These are phyloP conservation scores for Sphaerophoria taeniata DNA, from an alignment of 2,888 invertebrate species.

Conservation along the genomic window DNA sequence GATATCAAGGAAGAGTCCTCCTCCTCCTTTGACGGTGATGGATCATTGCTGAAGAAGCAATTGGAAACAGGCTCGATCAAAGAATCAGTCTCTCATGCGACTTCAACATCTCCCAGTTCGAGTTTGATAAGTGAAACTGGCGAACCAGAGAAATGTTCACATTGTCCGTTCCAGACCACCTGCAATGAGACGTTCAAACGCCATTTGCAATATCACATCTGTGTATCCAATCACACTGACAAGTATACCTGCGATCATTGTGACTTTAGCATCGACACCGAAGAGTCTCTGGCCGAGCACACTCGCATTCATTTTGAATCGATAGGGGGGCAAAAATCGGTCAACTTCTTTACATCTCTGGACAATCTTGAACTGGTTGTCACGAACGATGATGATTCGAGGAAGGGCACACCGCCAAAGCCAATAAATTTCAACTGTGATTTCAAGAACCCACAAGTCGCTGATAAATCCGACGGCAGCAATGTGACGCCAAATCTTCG, in stretches of 20 bases:
- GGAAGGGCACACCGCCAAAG: constrained; percentile 50
- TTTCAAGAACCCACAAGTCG: constrained; percentile 40
- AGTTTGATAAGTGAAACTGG: constrained; percentile 56
- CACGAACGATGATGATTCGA: constrained; percentile 73
- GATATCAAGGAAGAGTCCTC: constrained; percentile 77
- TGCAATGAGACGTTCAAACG: constrained; percentile 89
- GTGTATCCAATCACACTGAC: constrained; percentile 84
- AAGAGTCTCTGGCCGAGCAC: constrained; percentile 90
- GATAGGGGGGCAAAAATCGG: constrained; percentile 79
- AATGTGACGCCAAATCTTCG: constrained; percentile 75
- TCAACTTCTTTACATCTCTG: constrained; percentile 81
- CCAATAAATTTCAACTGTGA: constrained; percentile 62
- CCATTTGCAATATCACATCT: constrained; percentile 89
- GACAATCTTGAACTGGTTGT: constrained; percentile 81
- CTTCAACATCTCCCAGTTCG: constrained; percentile 44
- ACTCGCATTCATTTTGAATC: constrained; percentile 89
- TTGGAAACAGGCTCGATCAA: constrained; percentile 78
- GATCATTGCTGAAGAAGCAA: constrained; percentile 80
- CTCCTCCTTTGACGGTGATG: constrained; percentile 76
- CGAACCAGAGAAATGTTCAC: constrained; percentile 84
- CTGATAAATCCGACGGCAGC: constrained; percentile 35
- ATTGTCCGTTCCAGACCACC: constrained; percentile 91
- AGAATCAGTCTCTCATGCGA: constrained; percentile 53
- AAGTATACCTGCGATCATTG: constrained; percentile 91
- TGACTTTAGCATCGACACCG: constrained; percentile 90